These are phyloP conservation scores for Drosophila borborema DNA, from an alignment of 2,888 invertebrate species.

Conservation along the genomic window DNA sequence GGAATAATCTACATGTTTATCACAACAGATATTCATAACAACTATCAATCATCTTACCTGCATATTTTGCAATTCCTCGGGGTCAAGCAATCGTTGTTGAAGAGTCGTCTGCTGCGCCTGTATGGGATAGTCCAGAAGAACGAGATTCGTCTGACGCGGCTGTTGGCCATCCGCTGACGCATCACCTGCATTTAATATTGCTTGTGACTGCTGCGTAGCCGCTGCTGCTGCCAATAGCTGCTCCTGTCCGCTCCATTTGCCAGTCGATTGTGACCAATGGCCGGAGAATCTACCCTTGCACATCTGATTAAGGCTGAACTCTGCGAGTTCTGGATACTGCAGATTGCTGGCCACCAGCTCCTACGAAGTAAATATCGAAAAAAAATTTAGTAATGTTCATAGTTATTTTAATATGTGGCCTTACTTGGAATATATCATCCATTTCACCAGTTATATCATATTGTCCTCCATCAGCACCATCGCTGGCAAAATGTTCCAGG, in stretches of 20 bases:
- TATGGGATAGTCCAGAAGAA: constrained; percentile 85
- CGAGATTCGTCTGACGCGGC: constrained; percentile 81
- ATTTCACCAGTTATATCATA: constrained; percentile 84
- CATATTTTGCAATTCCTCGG: constrained; percentile 84
- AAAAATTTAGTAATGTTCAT: neutral
- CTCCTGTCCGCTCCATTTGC: constrained; percentile 82
- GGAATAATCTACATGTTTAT: neutral
- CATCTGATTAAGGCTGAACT: constrained; percentile 85
- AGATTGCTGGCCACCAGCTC: constrained; percentile 84
- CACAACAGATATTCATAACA: neutral
- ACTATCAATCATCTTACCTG: constrained; percentile 70
- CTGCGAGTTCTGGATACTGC: constrained; percentile 84
- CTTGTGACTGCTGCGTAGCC: constrained; percentile 75
- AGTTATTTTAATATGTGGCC: neutral
- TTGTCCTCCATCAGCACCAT: constrained; percentile 82
- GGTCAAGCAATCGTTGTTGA: constrained; percentile 84
- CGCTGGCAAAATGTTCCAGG: constrained; percentile 80
- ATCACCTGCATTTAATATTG: constrained; percentile 77
- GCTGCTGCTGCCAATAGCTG: constrained; percentile 79
- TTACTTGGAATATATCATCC: constrained; percentile 85
- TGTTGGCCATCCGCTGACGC: constrained; percentile 79
- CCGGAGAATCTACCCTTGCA: constrained; percentile 85
- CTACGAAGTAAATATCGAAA: constrained; percentile 57
- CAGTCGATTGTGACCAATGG: constrained; percentile 80
- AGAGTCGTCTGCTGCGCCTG: constrained; percentile 84